These are phyloP conservation scores for Pluvialis apricaria DNA, from an alignment of 2,113 vertebrate species.

Conservation along the genomic window DNA sequence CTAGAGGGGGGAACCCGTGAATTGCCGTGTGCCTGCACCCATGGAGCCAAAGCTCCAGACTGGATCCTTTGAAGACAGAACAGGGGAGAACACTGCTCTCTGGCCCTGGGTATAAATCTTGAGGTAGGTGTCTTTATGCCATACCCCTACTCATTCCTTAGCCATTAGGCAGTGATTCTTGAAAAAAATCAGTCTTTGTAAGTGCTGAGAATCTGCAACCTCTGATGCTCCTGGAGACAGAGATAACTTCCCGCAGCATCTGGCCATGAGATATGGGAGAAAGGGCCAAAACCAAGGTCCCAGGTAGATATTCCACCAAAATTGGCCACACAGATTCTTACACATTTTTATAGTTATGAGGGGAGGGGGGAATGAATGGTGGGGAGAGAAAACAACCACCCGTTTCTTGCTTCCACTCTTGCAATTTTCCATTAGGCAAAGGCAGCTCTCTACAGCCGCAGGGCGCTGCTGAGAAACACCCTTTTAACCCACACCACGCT, in stretches of 20 bases:
- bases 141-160: rapidly evolving
- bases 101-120: not conserved
- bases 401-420: not conserved
- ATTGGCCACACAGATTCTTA: not conserved
- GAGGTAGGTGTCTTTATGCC: not conserved
- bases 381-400: not conserved
- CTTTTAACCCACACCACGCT: not conserved
- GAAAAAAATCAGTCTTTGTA: not conserved
- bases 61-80: not conserved
- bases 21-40: not conserved
- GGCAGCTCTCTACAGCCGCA: not conserved
- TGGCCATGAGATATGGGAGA: not conserved
- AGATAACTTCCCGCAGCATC: not conserved
- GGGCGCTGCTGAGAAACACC: not conserved
- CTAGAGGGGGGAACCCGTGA: rapidly evolving
- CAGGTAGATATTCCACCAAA: not conserved
- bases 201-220: not conserved
- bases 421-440: not conserved
- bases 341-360: not conserved
- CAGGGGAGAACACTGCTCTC: not conserved
- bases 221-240: not conserved
- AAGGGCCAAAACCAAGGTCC: not conserved
- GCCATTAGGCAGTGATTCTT: not conserved
- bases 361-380: not conserved
- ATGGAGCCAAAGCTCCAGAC: not conserved